Evolutionary conservation across 2,888 invertebrate species (phyloP), one percentile per base, ranked within the genome.

Genomic region (Kuschelorhynchus macadamiae): DNA sequence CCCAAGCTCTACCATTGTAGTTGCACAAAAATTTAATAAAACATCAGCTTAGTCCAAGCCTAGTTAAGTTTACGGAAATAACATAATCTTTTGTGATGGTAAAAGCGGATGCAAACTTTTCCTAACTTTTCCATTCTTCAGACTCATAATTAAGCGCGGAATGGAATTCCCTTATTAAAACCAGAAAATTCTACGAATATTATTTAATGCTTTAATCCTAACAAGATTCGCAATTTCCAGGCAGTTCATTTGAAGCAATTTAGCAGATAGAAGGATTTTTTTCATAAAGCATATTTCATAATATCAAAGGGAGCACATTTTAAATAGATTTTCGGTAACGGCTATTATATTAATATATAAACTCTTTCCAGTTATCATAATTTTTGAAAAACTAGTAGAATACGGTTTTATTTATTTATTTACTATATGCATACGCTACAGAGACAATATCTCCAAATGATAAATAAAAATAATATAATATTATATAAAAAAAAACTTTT

Each of bases 151-250:
- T 64, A 64, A 49, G 56, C 56, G 49, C 14, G 41, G 49, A 64
- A 64, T 64, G 64, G 56, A 64, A 64, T 64, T 55, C 47, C 16
- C 42, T 56, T 64, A 64, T 56, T 56, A 56, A 64, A 64, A 50
- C 42, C 30, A 30, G 56, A 64, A 32, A 64, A 63, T 64, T 64
- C 47, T 33, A 30, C 16, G 49, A 36, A 41, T 47, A 64, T 50
- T 64, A 39, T 64, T 64, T 49, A 63, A 56, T 42, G 50, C 56
- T 55, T 17, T n/a, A 46, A 63, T 39, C 36, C 52, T 57, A 65
- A 65, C 52, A 39, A 44, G 57, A 65, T 65, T 65, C 59, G 65
- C 59, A 56, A 39, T 52, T 50, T 57, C 44, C 18, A 50, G 33
- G 17, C 44, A 50, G 65, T 57, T 65, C 57, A 65, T 65, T 65